Evolutionary conservation across 2,888 invertebrate genomes (phyloP), one percentile per base, ranked within the genome.

Genomic region (Cantharis rufa): DNA sequence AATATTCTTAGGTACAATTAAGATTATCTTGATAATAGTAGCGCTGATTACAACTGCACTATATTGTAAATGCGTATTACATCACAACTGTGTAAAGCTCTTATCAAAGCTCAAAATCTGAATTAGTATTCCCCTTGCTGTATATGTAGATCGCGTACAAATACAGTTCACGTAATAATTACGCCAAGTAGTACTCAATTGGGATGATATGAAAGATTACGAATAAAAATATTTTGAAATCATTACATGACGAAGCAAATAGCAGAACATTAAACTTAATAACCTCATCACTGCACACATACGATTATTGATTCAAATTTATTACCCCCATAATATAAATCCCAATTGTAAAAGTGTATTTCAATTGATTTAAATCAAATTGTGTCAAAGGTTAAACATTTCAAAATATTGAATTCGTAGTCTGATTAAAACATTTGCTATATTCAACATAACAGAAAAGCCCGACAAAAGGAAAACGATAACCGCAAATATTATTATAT

Each of bases 51-150:
- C 75, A 75, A 75, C 64, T 75, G 66, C 74, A 62, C 62, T 75
- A 28, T 75, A 75, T 75, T 68, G 75, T 71, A 71, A 75, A 66
- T 75, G 75, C 75, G 75, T 74, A 74, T 70, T 74, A 75, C 68
- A 74, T 28, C 70, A 69, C 70, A 62, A 24, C 15, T 68, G 62
- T 27, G 73, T 64, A 18, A 48, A 74, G 61, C 71, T 68, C 75
- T 71, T 75, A 75, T 75, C 75, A 48, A 48, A 48, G 48, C 48
- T 28, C 15, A 15, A 27, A 70, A 74, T 74, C 74, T 74, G 73
- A 74, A 74, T 74, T 74, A 70, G 64, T 64, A 61, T 62, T 61
- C 66, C 63, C 62, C 68, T 74, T 68, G 61, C 69, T 27, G 15
- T 27, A 68, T 62, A 74, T 70, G 74, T 69, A 69, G 70, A 68